phyloP scores from a whole-genome alignment of 2,888 invertebrate species.

The Stenolophus ochropezus region DNA sequence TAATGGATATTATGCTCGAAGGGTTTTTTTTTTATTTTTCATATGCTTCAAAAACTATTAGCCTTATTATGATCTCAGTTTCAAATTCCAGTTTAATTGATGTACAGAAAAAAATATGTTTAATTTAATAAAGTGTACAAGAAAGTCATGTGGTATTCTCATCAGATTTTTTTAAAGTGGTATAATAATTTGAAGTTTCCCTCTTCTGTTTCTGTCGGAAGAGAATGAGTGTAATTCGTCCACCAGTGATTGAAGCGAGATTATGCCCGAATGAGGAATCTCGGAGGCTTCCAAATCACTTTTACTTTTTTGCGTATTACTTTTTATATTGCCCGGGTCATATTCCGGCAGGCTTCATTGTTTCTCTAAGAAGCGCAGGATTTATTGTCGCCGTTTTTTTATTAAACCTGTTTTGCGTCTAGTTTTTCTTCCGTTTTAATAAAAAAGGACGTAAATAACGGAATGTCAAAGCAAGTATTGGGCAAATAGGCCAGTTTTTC shows the following conservation, averaged over 20 bases:
- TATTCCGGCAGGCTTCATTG: conserved; percentile 16
- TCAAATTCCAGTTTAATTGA: too few relatives aligned
- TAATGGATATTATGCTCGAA: too few relatives aligned
- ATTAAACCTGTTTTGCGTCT: conserved; percentile 39
- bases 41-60: too few relatives aligned
- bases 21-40: too few relatives aligned
- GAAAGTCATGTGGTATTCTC: too few relatives aligned
- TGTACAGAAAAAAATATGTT: too few relatives aligned
- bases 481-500: conserved; percentile 10
- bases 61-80: too few relatives aligned
- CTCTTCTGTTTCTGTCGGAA: background rate
- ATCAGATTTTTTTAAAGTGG: background rate
- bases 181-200: background rate
- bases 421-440: conserved; percentile 35
- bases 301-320: conserved; percentile 32
- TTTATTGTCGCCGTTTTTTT: conserved; percentile 36
- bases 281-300: conserved; percentile 13
- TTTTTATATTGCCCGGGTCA: conserved; percentile 39
- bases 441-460: conserved; percentile 41
- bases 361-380: conserved; percentile 28
- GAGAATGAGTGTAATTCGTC: background rate
- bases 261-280: conserved; percentile 7
- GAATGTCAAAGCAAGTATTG: conserved; percentile 29
- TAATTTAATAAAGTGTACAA: too few relatives aligned
- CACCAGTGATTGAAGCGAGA: conserved; percentile 9